Base-by-base conservation (phyloP, 2,888 invertebrate species). In the Dasypogon diadema region DNA sequence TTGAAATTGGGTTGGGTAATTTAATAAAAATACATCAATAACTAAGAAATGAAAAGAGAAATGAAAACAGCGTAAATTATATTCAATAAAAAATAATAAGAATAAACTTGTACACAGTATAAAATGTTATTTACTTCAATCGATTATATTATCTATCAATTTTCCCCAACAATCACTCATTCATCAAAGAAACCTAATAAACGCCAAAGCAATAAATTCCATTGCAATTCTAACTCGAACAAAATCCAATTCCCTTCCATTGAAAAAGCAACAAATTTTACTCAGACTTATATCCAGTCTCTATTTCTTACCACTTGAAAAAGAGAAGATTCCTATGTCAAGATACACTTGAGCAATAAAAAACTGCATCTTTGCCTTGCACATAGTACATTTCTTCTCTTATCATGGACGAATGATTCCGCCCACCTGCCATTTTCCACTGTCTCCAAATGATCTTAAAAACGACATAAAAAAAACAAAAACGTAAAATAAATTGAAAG, bases 381-480 rank as follows among this genome's bases (percentile, higher is more conserved):
- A 58, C 58, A 58, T 58, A 18, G 58, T 58, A 58, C 58, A 58
- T 58, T 58, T 30, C 30, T 58, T 30, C 30, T 58, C 2, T 30
- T 58, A 58, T 58, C 58, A 26, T 30, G 58, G 58, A 58, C 26
- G 26, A 58, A 58, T n/a, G 58, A 30, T 24, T 30, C 58, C 58
- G 30, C 58, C 58, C 58, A 58, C 26, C 58, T 58, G 58, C 30
- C 58, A 58, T 58, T 58, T 30, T 58, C 34, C 14, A 24, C 34
- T 58, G 30, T 30, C 58, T 58, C 30, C 6, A 58, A 58, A 58
- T 58, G 30, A 58, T 58, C 58, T 58, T 58, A 34, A 16, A 58
- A 58, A 58, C 30, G 30, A 30, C 6, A 16, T 30, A 5, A 30
- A 10, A 30, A 10, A 26, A 30, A 3, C 16, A 22, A n/a, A 58